Evolutionary conservation across 2,888 invertebrate species (phyloP), one percentile per base, ranked within the genome.

Genomic region (Chouioia cunea): DNA sequence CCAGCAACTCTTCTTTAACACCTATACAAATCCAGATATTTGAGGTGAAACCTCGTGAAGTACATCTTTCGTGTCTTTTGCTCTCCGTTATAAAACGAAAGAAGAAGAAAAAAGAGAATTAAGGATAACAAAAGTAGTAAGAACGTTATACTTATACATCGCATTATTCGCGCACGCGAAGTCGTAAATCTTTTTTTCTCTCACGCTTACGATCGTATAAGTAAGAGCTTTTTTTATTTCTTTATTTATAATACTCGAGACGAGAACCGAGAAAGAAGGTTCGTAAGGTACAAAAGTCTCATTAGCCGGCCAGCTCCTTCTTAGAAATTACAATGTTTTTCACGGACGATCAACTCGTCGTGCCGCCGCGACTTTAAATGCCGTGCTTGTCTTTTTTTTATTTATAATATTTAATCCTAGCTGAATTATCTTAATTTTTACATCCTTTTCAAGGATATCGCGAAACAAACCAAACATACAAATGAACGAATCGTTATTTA

Each of bases 401-500:
- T 43, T 74, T 58, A 36, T 12, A 36, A 6, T 36, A 36, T 10
- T 10, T 36, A 36, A 36, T 36, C 6, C 73, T 78, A 76, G 54
- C 75, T 77, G 76, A 64, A 73, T 57, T 77, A 77, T 78, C 60
- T 71, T 77, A 77, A 76, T 80, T 82, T 36, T 82, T 82, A 80
- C 76, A 83, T 83, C 82, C 81, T 82, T 83, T 79, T 78, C 54
- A 83, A 82, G 81, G 81, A 80, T 82, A 75, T 69, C 74, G 70
- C 73, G 50, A 72, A 68, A 76, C 76, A 36, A 12, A n/a, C n/a
- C n/a, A 36, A 36, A 36, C 27, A 6, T 4, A 27, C 10, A 36
- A 76, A 77, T 75, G 66, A 77, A 77, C 74, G 74, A 73, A 78
- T 73, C 73, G 57, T 71, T 78, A 75, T 70, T 20, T 58, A 44